These are phyloP conservation scores for Acronicta psi DNA, from an alignment of 2,888 invertebrate species.

Conservation along the genomic window DNA sequence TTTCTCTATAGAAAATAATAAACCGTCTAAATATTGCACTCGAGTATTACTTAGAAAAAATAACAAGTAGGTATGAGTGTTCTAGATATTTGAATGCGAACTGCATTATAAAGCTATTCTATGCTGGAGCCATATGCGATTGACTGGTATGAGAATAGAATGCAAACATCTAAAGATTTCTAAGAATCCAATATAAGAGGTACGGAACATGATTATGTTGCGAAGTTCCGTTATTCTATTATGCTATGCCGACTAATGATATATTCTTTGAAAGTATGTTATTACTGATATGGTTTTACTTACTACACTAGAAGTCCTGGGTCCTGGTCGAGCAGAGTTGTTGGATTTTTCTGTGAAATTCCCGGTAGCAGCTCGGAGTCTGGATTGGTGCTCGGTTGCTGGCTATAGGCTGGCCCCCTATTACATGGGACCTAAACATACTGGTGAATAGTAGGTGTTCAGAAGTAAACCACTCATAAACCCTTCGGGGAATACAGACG, in stretches of 20 bases:
- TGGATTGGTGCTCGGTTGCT: too few species aligned
- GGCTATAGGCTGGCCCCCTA: too few species aligned
- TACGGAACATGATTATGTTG: slow-evolving; percentile 29
- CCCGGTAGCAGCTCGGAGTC: too few species aligned
- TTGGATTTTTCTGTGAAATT: too few species aligned
- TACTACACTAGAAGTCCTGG: too few species aligned
- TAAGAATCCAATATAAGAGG: slow-evolving; percentile 50
- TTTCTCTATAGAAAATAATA: slow-evolving; percentile 1
- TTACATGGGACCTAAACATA: too few species aligned
- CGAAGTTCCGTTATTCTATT: slow-evolving; percentile 13
- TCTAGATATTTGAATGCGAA: slow-evolving; percentile 19
- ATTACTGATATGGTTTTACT: too few species aligned
- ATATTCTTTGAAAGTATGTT: slow-evolving; percentile 6
- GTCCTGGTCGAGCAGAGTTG: too few species aligned
- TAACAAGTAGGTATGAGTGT: not conserved
- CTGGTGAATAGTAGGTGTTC: too few species aligned
- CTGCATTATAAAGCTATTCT: slow-evolving; percentile 39
- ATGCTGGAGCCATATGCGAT: slow-evolving; percentile 37
- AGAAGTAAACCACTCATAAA: too few species aligned
- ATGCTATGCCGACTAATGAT: not conserved
- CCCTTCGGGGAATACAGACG: too few species aligned
- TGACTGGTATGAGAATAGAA: slow-evolving; percentile 52
- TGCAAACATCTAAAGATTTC: slow-evolving; percentile 46
- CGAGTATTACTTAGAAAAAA: slow-evolving; percentile 7
- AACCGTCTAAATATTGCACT: not conserved